Conservation (phyloP, 2,113 vertebrate species). For the Damaliscus lunatus region DNA sequence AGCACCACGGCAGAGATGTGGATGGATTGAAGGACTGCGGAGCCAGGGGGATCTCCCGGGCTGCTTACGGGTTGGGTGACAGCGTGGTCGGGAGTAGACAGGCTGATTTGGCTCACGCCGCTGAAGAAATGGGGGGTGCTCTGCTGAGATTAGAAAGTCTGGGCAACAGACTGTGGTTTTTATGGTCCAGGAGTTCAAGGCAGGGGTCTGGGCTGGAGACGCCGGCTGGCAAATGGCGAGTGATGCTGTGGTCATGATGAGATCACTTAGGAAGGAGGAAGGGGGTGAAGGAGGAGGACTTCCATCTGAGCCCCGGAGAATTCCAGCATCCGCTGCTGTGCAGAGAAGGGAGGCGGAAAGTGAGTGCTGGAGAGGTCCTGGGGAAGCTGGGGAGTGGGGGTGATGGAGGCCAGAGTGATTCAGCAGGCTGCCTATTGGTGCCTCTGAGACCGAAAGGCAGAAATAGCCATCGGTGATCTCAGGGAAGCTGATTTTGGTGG, state of each 20-base stretch:
- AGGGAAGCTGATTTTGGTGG: background rate
- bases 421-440: accelerated
- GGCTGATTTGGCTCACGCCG: background rate
- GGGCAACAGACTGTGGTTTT: background rate
- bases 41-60: background rate
- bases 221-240: background rate
- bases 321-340: background rate
- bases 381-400: background rate
- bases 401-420: background rate
- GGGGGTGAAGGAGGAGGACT: background rate
- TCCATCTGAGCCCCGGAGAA: background rate
- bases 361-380: background rate
- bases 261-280: background rate
- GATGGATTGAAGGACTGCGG: background rate
- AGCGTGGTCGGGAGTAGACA: accelerated
- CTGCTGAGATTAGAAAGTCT: background rate
- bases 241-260: background rate
- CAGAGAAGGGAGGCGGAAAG: background rate
- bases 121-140: background rate
- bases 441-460: background rate
- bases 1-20: accelerated
- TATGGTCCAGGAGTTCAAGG: background rate
- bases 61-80: accelerated
- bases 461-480: background rate
- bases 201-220: background rate